Evolutionary conservation across 2,888 invertebrate species (phyloP).

Genomic region (Zaprionus lineosus): DNA sequence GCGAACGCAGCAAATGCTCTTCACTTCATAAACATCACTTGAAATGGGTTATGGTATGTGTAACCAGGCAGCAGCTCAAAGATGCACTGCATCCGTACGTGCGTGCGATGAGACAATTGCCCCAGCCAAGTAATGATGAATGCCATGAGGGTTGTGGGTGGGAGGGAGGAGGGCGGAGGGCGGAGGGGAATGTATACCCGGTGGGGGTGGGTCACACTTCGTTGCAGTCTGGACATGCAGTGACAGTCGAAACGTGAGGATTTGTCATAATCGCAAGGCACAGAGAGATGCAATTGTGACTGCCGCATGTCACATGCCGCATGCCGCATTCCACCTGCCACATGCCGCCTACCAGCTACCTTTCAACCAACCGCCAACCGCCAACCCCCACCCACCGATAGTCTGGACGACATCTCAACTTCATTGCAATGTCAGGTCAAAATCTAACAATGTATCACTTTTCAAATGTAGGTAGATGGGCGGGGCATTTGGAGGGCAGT

Average conservation of each 20-base stretch:
- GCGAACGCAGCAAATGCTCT: conserved; percentile 37
- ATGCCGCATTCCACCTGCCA: background rate
- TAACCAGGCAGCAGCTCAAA: conserved; percentile 14
- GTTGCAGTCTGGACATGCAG: conserved; percentile 51
- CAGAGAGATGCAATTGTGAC: conserved; percentile 20
- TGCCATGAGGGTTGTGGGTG: background rate
- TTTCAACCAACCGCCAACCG: background rate
- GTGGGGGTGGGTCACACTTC: background rate
- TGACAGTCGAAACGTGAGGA: conserved; percentile 67
- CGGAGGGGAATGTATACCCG: background rate
- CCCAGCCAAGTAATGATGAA: conserved; percentile 21
- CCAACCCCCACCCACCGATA: background rate
- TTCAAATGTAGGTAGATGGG: conserved; percentile 14
- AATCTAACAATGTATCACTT: conserved; percentile 17
- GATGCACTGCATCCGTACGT: conserved; percentile 48
- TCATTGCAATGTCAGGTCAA: conserved; percentile 11
- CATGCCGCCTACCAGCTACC: too few species aligned
- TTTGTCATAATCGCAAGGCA: conserved; percentile 65
- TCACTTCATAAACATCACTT: conserved; percentile 78
- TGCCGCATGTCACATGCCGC: background rate
- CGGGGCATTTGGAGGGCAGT: background rate
- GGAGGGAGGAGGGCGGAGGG: background rate
- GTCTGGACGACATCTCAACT: conserved; percentile 1
- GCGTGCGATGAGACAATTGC: conserved; percentile 44
- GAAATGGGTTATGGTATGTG: conserved; percentile 57